phyloP scores from a whole-genome alignment of 1,140 invertebrate species.

The Antheraea pernyi region DNA sequence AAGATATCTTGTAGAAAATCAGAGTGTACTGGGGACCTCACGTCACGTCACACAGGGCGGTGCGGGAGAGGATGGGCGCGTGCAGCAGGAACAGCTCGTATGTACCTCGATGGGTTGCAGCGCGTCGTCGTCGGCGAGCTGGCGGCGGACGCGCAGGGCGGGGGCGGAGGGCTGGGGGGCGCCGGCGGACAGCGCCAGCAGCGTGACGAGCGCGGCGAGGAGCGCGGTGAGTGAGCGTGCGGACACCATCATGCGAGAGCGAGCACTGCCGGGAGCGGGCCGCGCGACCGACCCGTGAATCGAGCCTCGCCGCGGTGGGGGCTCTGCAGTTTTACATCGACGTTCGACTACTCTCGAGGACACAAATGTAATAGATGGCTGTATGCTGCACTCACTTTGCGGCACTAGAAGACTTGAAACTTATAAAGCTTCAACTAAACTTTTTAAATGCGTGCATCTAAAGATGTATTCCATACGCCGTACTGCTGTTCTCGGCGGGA shows the following conservation, averaged over 20 bases:
- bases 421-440: too few relatives aligned
- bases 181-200: conserved; percentile 20
- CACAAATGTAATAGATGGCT: background rate
- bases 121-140: conserved; percentile 57
- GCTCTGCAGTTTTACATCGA: conserved; percentile 5
- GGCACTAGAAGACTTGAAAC: background rate
- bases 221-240: conserved; percentile 36
- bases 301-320: conserved; percentile 16
- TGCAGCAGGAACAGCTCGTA: too few relatives aligned
- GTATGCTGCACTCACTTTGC: background rate
- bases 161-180: conserved; percentile 31
- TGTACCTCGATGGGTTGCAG: conserved; percentile 62
- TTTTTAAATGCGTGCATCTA: too few relatives aligned
- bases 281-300: background rate
- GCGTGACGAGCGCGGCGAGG: conserved; percentile 20
- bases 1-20: background rate
- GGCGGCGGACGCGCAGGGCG: conserved; percentile 37
- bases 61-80: conserved; percentile 1
- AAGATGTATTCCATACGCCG: too few relatives aligned
- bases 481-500: too few relatives aligned
- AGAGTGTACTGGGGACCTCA: background rate
- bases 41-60: background rate
- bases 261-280: conserved; percentile 21
- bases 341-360: conserved; percentile 5
- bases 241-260: conserved; percentile 40